Conservation (phyloP, 2,113 vertebrate genomes). For the Anhinga rufa region DNA sequence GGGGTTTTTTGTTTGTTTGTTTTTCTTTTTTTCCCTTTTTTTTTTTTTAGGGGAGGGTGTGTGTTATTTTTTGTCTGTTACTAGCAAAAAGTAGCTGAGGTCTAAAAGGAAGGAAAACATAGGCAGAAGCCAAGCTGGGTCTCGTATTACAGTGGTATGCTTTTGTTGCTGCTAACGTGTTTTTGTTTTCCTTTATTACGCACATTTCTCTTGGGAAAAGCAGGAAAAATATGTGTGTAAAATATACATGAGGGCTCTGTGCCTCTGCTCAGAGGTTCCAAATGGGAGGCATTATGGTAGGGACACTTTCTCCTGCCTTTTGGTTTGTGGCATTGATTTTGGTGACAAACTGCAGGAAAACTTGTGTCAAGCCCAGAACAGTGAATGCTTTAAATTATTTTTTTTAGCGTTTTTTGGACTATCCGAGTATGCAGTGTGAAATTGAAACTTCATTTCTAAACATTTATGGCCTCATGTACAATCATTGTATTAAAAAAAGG, state of each 20-base stretch:
- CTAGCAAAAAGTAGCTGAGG: conserved; percentile 18
- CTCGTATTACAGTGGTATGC: conserved; percentile 33
- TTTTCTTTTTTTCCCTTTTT: not conserved
- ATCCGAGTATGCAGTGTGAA: not conserved
- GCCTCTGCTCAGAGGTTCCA: conserved; percentile 40
- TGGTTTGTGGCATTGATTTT: not conserved
- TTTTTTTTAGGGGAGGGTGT: not conserved
- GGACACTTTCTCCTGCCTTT: not conserved
- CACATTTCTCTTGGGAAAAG: conserved; percentile 48
- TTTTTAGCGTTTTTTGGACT: not conserved
- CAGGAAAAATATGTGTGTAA: conserved; percentile 5
- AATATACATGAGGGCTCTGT: not conserved
- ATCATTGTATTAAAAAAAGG: not conserved
- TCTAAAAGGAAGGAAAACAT: conserved; percentile 28
- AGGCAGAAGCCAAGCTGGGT: not conserved
- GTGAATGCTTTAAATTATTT: not conserved
- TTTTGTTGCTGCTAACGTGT: conserved; percentile 55
- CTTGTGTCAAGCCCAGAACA: not conserved
- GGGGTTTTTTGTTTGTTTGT: too few relatives aligned
- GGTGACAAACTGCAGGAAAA: not conserved
- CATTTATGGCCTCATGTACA: not conserved
- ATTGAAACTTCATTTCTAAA: not conserved
- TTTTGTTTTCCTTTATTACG: conserved; percentile 59
- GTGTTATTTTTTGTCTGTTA: not conserved
- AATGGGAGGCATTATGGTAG: not conserved